Conservation (phyloP, 2,113 vertebrate genomes). For the Bubo scandiacus region DNA sequence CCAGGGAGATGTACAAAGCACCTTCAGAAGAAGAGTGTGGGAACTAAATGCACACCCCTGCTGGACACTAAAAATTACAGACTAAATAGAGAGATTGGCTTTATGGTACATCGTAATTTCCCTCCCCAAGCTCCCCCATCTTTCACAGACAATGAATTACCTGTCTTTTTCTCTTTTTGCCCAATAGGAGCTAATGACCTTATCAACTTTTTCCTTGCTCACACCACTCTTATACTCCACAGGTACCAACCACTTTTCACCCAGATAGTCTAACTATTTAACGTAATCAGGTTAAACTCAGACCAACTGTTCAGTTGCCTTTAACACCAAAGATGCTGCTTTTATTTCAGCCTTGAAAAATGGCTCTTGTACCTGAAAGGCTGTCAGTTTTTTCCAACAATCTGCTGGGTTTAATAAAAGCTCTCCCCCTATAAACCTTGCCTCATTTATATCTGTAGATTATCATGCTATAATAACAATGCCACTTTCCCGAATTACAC, state of each 20-base stretch:
- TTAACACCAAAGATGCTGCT: background rate
- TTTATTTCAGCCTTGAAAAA: conserved; percentile 30
- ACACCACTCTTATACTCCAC: background rate
- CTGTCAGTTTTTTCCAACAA: background rate
- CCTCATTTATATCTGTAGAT: background rate
- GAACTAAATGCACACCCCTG: background rate
- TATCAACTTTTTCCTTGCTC: background rate
- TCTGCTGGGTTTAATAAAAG: background rate
- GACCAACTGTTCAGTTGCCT: background rate
- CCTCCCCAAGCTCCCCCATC: background rate
- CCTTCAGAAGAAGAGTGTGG: background rate
- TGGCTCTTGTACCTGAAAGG: background rate
- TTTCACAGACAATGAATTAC: conserved; percentile 8
- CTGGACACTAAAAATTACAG: background rate
- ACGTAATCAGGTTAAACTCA: background rate
- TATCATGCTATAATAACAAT: background rate
- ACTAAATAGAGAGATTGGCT: background rate
- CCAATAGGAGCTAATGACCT: conserved; percentile 16
- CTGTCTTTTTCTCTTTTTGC: conserved; percentile 2
- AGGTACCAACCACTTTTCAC: background rate
- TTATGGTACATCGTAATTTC: background rate
- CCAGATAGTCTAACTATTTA: background rate
- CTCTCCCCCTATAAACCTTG: background rate
- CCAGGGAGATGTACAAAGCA: background rate
- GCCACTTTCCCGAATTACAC: background rate